A percentile compares a stretch with the other conserved stretches of the same genome.
These are phyloP conservation scores for Garra rufa DNA, from an alignment of 2,113 vertebrate genomes.

Conservation along the genomic window DNA sequence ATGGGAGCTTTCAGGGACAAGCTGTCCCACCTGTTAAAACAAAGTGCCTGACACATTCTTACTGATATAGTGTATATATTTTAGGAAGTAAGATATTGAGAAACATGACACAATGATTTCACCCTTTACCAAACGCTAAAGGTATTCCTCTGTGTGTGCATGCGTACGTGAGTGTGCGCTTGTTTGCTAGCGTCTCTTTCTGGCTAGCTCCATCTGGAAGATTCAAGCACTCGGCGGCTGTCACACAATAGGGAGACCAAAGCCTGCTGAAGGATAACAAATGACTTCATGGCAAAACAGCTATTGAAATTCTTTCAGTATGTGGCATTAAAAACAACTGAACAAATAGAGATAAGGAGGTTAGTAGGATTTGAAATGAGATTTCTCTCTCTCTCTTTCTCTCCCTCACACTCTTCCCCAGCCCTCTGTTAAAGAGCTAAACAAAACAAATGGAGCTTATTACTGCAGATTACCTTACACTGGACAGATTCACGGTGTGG, in stretches of 20 bases:
- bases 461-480: slow-evolving; percentile 84
- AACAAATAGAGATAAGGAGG: slow-evolving; percentile 99
- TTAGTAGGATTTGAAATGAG: slow-evolving; percentile 96
- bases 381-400: slow-evolving; percentile 72
- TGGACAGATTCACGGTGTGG: slow-evolving; percentile 82
- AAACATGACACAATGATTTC: slow-evolving; percentile 89
- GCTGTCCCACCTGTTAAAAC: slow-evolving; percentile 43
- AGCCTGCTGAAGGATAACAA: slow-evolving; percentile 98
- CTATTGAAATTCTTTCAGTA: slow-evolving; percentile 99
- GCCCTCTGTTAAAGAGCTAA: slow-evolving; percentile 82
- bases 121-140: slow-evolving; percentile 79
- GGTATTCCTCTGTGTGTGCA: slow-evolving; percentile 75
- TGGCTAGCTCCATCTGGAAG: slow-evolving; percentile 92
- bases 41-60: slow-evolving; percentile 57
- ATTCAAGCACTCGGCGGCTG: slow-evolving; percentile 90
- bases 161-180: slow-evolving; percentile 50
- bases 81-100: slow-evolving; percentile 82
- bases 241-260: slow-evolving; percentile 98
- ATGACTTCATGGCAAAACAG: slow-evolving; percentile 99
- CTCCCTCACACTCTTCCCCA: slow-evolving; percentile 56
- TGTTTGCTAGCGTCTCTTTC: slow-evolving; percentile 66
- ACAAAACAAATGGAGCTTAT: slow-evolving; percentile 86
- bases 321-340: slow-evolving; percentile 99
- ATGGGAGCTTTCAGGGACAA: slow-evolving; percentile 31
- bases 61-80: slow-evolving; percentile 77